Base-by-base conservation (phyloP, 2,113 vertebrate genomes). In the Xenopus borealis region DNA sequence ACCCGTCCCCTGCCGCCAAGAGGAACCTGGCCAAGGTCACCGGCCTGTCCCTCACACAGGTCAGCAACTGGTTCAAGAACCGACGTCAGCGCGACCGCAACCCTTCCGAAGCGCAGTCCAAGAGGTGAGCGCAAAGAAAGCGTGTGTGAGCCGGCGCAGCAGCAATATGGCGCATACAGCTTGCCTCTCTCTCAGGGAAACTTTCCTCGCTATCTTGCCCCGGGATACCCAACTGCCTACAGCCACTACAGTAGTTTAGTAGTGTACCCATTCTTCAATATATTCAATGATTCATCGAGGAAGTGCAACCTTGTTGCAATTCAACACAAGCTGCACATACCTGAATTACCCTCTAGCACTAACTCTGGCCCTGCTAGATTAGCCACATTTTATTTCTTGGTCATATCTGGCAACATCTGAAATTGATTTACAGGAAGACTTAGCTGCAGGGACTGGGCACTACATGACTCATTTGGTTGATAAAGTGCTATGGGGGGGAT, bases 21-120 rank as follows among this genome's bases (percentile, higher is more conserved):
- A 88, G 97, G 80, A 94, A 98, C 85, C 93, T 99, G 83, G 96
- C 97, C 84, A 98, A 97, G 92, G 93, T 97, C 88, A 99, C 97
- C 46, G 96, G 97, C 83, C 95, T 99, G 78, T 98, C 96, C 83
- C 91, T 98, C 89, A 99, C 97, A 64, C 97, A 98, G 89, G 97
- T 98, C 92, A 98, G 96, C 96, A 99, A 99, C 93, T 99, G 97
- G 96, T 99, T 98, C 90, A 99, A 99, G 90, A 99, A 98, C 91
- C 91, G 97, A 78, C 88, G 97, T 72, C 97, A 99, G 91, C 93
- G 97, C 71, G 96, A 98, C 88, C 93, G 97, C 82, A 98, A 98
- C 83, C 96, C 97, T 33, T 95, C 96, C 27, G 96, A 97, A 87
- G 94, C 95, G 33, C 97, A 98, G 81, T 97, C 95, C 78, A 99